Evolutionary conservation across 2,797 vertebrate genomes (phyloP).

Genomic region (Periparus ater): DNA sequence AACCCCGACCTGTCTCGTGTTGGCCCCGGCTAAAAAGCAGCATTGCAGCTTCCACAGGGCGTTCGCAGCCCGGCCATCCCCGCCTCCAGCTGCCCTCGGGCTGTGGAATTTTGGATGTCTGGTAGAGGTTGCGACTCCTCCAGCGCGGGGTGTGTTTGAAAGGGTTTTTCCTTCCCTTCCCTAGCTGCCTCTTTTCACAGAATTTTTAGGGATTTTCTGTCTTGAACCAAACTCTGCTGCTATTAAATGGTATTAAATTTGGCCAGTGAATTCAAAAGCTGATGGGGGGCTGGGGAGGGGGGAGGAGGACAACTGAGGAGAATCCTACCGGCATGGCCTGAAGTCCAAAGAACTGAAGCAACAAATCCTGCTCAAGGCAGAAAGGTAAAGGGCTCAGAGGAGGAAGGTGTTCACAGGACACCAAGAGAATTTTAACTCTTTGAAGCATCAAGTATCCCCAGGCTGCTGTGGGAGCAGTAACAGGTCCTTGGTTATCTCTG

Average conservation of each 20-base stretch:
- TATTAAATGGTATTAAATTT: not conserved
- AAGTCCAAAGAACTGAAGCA: not conserved
- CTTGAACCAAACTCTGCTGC: not conserved
- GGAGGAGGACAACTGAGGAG: not conserved
- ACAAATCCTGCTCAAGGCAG: not conserved
- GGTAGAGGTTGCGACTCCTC: not conserved
- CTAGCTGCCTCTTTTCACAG: not conserved
- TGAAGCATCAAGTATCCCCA: not conserved
- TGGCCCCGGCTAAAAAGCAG: not conserved
- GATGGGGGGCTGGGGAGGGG: not conserved
- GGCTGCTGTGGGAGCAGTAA: not conserved
- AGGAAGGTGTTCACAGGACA: rapidly evolving
- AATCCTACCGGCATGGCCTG: not conserved
- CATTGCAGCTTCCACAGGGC: not conserved
- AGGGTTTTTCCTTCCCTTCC: not conserved
- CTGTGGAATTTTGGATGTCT: not conserved
- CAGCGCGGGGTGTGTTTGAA: not conserved
- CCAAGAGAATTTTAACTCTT: not conserved
- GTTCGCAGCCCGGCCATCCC: rapidly evolving
- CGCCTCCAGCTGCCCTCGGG: not conserved
- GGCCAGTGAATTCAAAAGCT: not conserved
- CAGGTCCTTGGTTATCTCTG: not conserved
- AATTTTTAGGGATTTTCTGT: not conserved
- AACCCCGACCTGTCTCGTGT: not conserved
- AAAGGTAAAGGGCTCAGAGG: not conserved